phyloP scores from a whole-genome alignment of 2,113 vertebrate genomes.

The Anthoscopus minutus region DNA sequence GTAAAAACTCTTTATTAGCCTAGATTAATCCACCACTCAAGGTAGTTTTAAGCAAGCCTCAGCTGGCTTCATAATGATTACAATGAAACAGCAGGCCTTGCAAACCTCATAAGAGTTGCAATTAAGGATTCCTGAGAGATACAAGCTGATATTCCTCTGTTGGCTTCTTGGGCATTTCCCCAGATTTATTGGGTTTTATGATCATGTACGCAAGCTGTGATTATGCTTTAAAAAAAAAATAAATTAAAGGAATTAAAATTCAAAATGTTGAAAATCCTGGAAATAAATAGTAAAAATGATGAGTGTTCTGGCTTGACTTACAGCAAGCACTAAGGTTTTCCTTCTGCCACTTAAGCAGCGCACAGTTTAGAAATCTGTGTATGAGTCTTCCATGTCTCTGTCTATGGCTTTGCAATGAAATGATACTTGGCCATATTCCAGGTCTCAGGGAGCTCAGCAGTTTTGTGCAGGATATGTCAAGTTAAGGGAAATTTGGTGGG shows the following conservation, averaged over 20 bases:
- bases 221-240: neutral
- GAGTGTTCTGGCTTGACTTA: neutral
- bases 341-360: neutral
- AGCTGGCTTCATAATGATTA: slow-evolving; percentile 45
- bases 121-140: neutral
- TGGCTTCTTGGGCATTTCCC: neutral
- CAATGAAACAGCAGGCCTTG: neutral
- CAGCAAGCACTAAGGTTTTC: neutral
- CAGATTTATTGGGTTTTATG: neutral
- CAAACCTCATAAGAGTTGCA: neutral
- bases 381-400: neutral
- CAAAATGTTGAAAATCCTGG: neutral
- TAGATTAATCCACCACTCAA: slow-evolving; percentile 60
- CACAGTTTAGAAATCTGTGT: neutral
- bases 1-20: slow-evolving; percentile 56
- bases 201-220: neutral
- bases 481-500: neutral
- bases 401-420: slow-evolving; percentile 13
- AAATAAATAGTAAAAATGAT: neutral
- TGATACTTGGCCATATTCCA: neutral
- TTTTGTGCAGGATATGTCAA: neutral
- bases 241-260: slow-evolving; percentile 16
- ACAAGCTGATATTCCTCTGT: neutral
- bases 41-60: slow-evolving; percentile 51
- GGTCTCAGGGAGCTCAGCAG: neutral